Evolutionary conservation across 2,113 vertebrate genomes (phyloP), one percentile per base, ranked within the genome.

Genomic region (Rhynchomys soricoides): DNA sequence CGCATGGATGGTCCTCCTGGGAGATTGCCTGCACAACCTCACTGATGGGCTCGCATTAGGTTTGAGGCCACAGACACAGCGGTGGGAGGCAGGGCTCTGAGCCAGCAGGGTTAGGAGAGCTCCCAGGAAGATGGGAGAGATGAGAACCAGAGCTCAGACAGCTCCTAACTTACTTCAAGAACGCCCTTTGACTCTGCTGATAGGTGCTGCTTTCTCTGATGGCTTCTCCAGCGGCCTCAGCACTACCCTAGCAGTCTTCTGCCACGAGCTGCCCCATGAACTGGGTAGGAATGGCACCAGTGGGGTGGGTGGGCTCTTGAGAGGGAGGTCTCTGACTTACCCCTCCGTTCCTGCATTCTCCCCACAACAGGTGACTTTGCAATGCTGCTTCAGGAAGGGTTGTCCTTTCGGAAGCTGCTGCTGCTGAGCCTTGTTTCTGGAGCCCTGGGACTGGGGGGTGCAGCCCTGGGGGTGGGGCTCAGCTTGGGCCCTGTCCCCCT

Each of bases 221-320:
- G 97, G 99, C 85, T 75, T 99, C 89, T 95, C 99, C 29, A 98
- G 98, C 0, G 99, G 99, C 59, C 98, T 99, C 93, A 99, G 99
- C 97, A 99, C 99, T 2, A 98, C 98, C 0, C 94, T 99, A 37
- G 99, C 99, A 0, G 99, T 99, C 75, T 98, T 99, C 94, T 99
- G 99, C 93, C 99, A 99, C 0, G 99, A 99, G 96, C 95, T 99
- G 81, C 99, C 99, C 66, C 99, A 99, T 0, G 99, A 99, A 94
- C 98, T 99, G 48, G 99, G 99, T 99, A 98, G 77, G 98, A 29
- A 19, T 10, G 83, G 45, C 66, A 40, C 57, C 17, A 19, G 31
- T 2, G 22, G 83, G 22, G 64, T 26, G 59, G 40, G 55, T 24
- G 52, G 0, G 3, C 0, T 48, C 40, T n/a, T n/a, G 48, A 71